phyloP scores from a whole-genome alignment of 2,888 invertebrate genomes.

The Pocota personata region DNA sequence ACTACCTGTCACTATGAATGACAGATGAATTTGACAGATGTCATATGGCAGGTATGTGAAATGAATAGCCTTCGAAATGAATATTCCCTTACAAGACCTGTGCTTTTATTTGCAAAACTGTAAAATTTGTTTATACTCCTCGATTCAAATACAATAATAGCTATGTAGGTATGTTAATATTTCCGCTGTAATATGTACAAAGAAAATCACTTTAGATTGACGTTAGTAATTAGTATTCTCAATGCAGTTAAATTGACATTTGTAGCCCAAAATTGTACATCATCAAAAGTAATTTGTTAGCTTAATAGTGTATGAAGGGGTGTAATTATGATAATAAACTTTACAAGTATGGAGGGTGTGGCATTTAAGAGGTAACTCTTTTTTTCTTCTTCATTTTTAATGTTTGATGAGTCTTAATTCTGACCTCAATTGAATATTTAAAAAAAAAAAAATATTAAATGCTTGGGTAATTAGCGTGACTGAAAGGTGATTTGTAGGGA shows the following conservation, averaged over 20 bases:
- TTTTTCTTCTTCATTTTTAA: neutral
- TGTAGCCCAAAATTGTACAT: constrained; percentile 18
- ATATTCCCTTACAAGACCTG: no score
- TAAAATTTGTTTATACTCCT: no score
- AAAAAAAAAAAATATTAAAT: no score
- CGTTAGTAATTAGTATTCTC: constrained; percentile 4
- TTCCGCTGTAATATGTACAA: neutral
- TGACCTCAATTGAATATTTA: constrained; percentile 9
- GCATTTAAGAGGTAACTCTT: neutral
- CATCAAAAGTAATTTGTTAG: neutral
- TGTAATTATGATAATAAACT: constrained; percentile 17
- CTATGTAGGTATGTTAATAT: neutral
- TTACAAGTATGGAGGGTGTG: neutral
- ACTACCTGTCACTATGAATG: no score
- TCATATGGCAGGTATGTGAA: no score
- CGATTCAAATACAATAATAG: neutral
- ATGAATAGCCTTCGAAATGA: no score
- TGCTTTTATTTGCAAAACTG: no score
- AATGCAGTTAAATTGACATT: neutral
- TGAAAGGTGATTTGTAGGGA: neutral
- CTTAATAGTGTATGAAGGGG: neutral
- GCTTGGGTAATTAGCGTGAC: constrained; percentile 8
- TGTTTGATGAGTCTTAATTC: neutral
- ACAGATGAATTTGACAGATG: no score
- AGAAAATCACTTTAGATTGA: neutral